Conservation (phyloP, 2,113 vertebrate genomes). For the Camelus dromedarius region DNA sequence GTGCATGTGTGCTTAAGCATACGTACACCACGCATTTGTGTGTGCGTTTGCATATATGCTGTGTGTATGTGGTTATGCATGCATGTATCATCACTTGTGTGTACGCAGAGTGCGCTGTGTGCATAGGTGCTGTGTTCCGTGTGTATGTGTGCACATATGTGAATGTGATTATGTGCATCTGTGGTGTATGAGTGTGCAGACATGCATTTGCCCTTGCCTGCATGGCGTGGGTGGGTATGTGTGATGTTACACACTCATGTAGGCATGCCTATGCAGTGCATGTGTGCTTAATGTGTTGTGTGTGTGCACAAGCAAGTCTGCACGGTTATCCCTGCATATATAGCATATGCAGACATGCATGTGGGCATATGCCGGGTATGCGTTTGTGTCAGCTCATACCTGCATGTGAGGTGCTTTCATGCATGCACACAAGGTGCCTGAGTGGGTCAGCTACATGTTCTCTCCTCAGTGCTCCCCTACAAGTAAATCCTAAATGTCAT, state of each 20-base stretch:
- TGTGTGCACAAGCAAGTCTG: too few relatives aligned
- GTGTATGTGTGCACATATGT: not conserved
- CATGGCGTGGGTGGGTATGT: too few relatives aligned
- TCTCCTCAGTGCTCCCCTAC: not conserved
- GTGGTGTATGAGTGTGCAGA: not conserved
- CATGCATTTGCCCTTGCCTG: not conserved
- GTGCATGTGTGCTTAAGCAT: not conserved
- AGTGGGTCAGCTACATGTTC: not conserved
- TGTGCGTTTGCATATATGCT: not conserved
- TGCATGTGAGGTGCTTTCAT: not conserved
- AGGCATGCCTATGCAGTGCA: too few relatives aligned
- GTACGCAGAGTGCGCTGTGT: too few relatives aligned
- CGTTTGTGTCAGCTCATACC: not conserved
- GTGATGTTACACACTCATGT: not conserved
- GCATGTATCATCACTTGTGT: fast-evolving
- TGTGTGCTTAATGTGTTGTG: not conserved
- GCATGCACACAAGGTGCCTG: too few relatives aligned
- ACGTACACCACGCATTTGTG: fast-evolving
- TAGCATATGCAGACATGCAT: too few relatives aligned
- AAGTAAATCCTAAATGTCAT: not conserved
- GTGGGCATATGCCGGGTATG: not conserved
- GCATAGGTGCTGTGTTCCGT: not conserved
- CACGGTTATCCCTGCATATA: too few relatives aligned
- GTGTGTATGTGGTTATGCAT: not conserved
- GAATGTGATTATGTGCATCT: too few relatives aligned